phyloP scores from a whole-genome alignment of 2,888 invertebrate genomes.

The Drosophila vallismaia region DNA sequence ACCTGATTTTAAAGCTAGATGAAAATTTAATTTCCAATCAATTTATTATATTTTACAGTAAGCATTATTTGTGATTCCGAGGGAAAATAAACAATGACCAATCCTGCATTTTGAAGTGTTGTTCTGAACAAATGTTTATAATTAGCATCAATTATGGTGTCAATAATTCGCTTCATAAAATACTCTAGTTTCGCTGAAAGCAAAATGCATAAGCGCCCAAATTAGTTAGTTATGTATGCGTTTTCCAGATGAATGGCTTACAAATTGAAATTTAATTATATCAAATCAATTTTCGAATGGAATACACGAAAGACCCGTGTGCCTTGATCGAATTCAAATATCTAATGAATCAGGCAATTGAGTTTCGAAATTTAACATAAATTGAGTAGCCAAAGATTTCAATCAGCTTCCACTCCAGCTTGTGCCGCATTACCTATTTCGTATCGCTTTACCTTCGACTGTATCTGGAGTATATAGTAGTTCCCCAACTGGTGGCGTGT shows the following conservation, averaged over 20 bases:
- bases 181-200: slow-evolving; percentile 19
- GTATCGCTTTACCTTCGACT: slow-evolving; percentile 3
- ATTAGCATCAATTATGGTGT: slow-evolving; percentile 44
- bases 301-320: slow-evolving; percentile 2
- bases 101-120: slow-evolving; percentile 11
- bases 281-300: slow-evolving; percentile 33
- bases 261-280: slow-evolving; percentile 52
- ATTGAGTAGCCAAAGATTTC: slow-evolving; percentile 23
- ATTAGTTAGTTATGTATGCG: slow-evolving; percentile 37
- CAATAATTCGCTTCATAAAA: slow-evolving; percentile 39
- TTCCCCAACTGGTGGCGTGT: slow-evolving; percentile 45
- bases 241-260: slow-evolving; percentile 44
- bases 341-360: slow-evolving; percentile 40
- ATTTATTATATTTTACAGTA: slow-evolving; percentile 4
- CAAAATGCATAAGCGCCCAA: slow-evolving; percentile 11
- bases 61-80: slow-evolving; percentile 10
- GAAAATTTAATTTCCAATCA: background rate
- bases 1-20: background rate
- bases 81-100: background rate
- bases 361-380: slow-evolving; percentile 16
- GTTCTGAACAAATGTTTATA: slow-evolving; percentile 36
- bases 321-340: background rate
- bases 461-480: background rate
- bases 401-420: background rate
- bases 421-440: background rate